Evolutionary conservation across 2,888 invertebrate genomes (phyloP), one percentile per base, ranked within the genome.

Genomic region (Idaea straminata): DNA sequence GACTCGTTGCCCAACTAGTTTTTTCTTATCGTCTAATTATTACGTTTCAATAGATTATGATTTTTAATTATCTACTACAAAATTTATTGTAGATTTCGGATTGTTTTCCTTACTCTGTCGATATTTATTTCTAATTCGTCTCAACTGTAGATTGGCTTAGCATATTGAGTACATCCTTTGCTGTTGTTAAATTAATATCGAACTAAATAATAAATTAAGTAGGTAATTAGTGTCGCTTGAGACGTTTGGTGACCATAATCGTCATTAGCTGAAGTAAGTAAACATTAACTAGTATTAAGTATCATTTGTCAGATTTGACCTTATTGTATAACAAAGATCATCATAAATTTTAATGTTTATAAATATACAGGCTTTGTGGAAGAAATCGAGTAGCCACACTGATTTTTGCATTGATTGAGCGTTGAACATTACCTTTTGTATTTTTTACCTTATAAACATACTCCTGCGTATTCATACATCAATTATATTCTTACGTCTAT

Each of bases 11-110:
- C 83, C 85, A 89, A 92, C 91, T 83, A 82, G 89, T 88, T 87
- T 84, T 85, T 87, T 88, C 88, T 89, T 85, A 87, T 88, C 88
- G 81, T 87, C 86, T 88, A 89, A 91, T 89, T 90, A 86, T 83
- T 75, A 81, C 75, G 80, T 86, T 87, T 87, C 80, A 89, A 88
- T 88, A 82, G 83, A 78, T 83, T 86, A 79, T 79, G 77, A 25
- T 25, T 25, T 73, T 75, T 82, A 82, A 79, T 81, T 80, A 79
- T 83, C 74, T 25, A 47, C 7, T 77, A 75, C 77, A 83, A 82
- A 81, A 79, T 74, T 76, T 70, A 63, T 15, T 59, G 59, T 10
- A 34, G 59, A 59, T 34, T 59, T 59, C 13, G 47, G 47, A 13
- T 47, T 47, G 47, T 47, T 47, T 47, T 10, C 13, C 47, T 47